Base-by-base conservation (phyloP, 2,797 vertebrate genomes). In the Helarctos malayanus region DNA sequence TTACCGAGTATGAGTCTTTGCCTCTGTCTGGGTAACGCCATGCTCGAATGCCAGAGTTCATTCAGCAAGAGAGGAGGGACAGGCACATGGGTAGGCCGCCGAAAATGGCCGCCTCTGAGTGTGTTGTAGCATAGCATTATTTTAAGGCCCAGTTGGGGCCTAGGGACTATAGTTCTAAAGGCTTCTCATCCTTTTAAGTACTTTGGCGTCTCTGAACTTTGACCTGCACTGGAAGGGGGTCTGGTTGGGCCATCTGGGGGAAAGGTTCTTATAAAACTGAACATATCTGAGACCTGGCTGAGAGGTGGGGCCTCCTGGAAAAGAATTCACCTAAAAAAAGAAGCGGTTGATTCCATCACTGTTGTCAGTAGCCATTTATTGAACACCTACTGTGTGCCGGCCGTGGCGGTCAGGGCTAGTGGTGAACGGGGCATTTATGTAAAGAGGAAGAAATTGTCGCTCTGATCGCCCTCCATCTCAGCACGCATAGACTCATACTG, bases 401-500 rank as follows among this genome's bases (percentile, higher is more conserved):
- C 32, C 68, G 2, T 1, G 38, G 35, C 11, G 71, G 35, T 23
- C 18, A 57, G 25, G 15, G 52, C 69, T 47, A 23, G 52, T 21
- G 52, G 11, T 18, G 35, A 79, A 18, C 15, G 41, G 38, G 47
- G 65, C 35, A n/a, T 9, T 65, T 41, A 57, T 8, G 89, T 7
- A 35, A 56, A 75, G 5, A 32, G 56, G 81, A 52, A 27, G 29
- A 41, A 10, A 0, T 0, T 32, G 56, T 45, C 79, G 27, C 41
- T 12, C 61, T 1, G 27, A n/a, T 61, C 11, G 0, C 59, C 68
- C 16, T 32, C 61, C 57, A 0, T n/a, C 32, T 38, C 76, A 5
- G 54, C 0, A 0, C 69, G 82, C 35, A 1, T 0, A 27, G 16
- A 41, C 32, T 81, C 61, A 11, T 0, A 12, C 27, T 21, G 32